These are phyloP conservation scores for Hedya salicella DNA, from an alignment of 2,888 invertebrate genomes.

Conservation along the genomic window DNA sequence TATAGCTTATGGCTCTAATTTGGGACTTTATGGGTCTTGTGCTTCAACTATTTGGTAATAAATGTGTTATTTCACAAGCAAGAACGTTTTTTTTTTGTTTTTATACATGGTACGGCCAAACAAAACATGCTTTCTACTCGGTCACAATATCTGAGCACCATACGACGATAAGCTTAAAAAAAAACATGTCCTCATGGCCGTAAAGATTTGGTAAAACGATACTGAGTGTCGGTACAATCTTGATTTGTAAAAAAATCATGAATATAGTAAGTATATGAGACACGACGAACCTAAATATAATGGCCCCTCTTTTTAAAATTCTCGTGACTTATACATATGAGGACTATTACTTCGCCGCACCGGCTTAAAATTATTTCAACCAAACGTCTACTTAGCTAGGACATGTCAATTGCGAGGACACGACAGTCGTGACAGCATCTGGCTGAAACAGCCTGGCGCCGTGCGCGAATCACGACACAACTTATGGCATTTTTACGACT, in stretches of 20 bases:
- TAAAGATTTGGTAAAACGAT: no score
- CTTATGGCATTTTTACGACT: no score
- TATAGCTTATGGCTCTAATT: conserved; percentile 1
- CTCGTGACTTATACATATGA: no score
- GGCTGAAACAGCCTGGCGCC: background rate
- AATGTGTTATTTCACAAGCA: background rate
- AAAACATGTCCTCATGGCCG: no score
- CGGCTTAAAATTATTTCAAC: background rate
- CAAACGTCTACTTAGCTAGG: conserved; percentile 2
- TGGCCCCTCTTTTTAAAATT: no score
- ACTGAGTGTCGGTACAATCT: no score
- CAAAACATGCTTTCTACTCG: no score
- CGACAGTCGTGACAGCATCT: conserved; percentile 12
- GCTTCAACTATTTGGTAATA: conserved; percentile 1
- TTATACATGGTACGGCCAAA: background rate
- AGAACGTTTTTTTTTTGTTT: background rate
- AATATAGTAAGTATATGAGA: no score
- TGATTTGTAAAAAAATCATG: no score
- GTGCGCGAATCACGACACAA: conserved; percentile 6
- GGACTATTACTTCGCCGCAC: background rate
- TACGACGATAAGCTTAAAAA: no score
- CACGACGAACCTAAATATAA: no score
- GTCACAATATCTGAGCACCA: no score
- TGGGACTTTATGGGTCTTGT: background rate
- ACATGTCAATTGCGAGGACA: conserved; percentile 20